Conservation (phyloP, 2,888 invertebrate species). For the Tridacna crocea region DNA sequence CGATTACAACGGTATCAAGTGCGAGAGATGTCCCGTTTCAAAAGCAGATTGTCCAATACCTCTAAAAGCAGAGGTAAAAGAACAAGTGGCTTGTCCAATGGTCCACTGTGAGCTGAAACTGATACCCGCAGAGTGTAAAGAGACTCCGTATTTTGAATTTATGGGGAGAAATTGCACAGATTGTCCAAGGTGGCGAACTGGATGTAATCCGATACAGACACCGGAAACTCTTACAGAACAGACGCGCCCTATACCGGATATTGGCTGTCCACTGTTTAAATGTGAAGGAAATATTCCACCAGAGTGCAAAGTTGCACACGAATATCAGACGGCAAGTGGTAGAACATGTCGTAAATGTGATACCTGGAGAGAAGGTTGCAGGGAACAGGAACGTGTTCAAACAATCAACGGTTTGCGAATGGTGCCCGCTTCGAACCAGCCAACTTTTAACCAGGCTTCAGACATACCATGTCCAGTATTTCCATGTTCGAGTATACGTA, state of each 20-base stretch:
- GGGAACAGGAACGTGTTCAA: conserved; percentile 24
- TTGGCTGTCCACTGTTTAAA: conserved; percentile 27
- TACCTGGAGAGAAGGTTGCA: conserved; percentile 33
- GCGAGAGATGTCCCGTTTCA: conserved; percentile 32
- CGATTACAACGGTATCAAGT: conserved; percentile 25
- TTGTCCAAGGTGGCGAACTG: conserved; percentile 30
- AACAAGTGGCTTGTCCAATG: conserved; percentile 39
- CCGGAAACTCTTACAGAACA: neutral
- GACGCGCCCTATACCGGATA: neutral
- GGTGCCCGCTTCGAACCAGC: neutral
- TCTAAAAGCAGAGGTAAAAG: conserved; percentile 39
- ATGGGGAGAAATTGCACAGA: conserved; percentile 23
- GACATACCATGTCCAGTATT: conserved; percentile 39
- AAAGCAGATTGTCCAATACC: neutral
- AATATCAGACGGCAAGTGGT: conserved; percentile 14
- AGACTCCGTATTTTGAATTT: conserved; percentile 15
- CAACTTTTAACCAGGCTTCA: neutral
- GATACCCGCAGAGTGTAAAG: conserved; percentile 35
- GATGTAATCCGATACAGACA: conserved; percentile 6
- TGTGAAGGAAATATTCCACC: conserved; percentile 42
- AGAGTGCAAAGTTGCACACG: conserved; percentile 37
- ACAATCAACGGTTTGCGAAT: neutral
- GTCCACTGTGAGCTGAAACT: neutral
- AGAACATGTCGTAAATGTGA: conserved; percentile 43
- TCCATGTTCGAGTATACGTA: conserved; percentile 35